Percentiles rank a stretch among this genome's conserved stretches.
Conservation (phyloP, 2,888 invertebrate genomes). For the Rhopalosiphum nymphaeae region DNA sequence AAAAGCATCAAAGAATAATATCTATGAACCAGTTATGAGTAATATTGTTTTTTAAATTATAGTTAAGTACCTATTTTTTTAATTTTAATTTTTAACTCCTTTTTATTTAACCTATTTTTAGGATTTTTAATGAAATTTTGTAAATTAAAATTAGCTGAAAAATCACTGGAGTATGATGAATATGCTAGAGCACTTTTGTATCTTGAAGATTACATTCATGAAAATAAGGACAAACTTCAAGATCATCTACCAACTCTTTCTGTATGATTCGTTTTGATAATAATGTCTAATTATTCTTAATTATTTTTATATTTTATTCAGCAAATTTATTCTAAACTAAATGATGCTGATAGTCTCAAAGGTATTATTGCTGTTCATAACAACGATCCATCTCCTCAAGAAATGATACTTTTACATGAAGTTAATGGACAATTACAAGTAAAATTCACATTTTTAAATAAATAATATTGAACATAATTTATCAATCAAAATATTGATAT, state of each 20-base stretch:
- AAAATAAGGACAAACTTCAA: conserved; percentile 73
- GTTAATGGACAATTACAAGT: conserved; percentile 82
- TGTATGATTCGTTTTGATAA: conserved; percentile 46
- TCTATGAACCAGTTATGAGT: conserved; percentile 53
- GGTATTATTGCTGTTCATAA: conserved; percentile 82
- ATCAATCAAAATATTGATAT: not conserved
- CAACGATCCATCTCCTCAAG: conserved; percentile 82
- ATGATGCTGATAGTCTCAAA: conserved; percentile 90
- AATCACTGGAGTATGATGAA: conserved; percentile 82
- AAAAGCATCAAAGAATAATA: conserved; percentile 50
- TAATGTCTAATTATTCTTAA: conserved; percentile 22
- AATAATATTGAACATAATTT: not conserved
- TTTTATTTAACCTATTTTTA: conserved; percentile 69
- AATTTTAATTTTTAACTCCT: too few relatives aligned
- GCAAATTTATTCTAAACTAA: conserved; percentile 88
- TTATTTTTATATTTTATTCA: conserved; percentile 68
- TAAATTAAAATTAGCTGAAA: conserved; percentile 78
- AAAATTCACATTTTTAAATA: not conserved
- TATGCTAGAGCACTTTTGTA: conserved; percentile 82
- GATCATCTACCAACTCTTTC: conserved; percentile 73
- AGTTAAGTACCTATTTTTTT: conserved; percentile 45
- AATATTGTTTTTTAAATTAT: conserved; percentile 55
- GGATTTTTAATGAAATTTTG: conserved; percentile 73
- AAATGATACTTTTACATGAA: conserved; percentile 87
- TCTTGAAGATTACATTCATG: conserved; percentile 80